Conservation (phyloP, 2,113 vertebrate genomes). For the Sciurus niger region DNA sequence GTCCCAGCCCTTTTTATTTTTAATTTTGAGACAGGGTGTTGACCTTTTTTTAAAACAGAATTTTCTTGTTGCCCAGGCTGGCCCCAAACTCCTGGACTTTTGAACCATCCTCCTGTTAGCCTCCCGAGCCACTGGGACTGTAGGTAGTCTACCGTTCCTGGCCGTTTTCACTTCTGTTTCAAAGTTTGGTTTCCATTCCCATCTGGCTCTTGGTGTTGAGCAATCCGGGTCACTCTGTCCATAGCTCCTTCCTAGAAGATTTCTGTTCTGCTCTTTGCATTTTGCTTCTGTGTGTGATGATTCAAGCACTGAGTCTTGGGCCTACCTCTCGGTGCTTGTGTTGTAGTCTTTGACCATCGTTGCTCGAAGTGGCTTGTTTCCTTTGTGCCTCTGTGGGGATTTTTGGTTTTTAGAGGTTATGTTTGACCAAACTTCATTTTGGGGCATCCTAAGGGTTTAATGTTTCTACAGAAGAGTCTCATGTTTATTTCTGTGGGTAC, state of each 20-base stretch:
- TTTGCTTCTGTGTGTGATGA: neutral
- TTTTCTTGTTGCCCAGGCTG: neutral
- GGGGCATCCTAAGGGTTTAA: neutral
- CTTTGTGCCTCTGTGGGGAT: neutral
- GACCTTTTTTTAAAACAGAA: too few species aligned
- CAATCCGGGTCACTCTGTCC: fast-evolving
- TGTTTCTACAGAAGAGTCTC: neutral
- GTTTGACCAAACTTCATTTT: neutral
- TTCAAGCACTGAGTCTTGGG: too few species aligned
- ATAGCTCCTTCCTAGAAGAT: neutral
- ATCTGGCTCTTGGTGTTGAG: neutral
- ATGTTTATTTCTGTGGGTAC: neutral
- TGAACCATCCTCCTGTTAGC: neutral
- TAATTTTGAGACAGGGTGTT: neutral
- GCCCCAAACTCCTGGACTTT: neutral
- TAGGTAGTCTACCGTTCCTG: neutral
- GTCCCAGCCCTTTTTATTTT: neutral
- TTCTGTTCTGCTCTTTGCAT: neutral
- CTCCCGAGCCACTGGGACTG: neutral
- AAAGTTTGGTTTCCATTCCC: neutral
- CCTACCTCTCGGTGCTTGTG: neutral
- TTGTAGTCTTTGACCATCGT: neutral
- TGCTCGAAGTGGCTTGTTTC: neutral
- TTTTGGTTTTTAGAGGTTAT: neutral
- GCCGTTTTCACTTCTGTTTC: neutral